Conservation (phyloP, 1,140 invertebrate species). For the Drosophila cardini region DNA sequence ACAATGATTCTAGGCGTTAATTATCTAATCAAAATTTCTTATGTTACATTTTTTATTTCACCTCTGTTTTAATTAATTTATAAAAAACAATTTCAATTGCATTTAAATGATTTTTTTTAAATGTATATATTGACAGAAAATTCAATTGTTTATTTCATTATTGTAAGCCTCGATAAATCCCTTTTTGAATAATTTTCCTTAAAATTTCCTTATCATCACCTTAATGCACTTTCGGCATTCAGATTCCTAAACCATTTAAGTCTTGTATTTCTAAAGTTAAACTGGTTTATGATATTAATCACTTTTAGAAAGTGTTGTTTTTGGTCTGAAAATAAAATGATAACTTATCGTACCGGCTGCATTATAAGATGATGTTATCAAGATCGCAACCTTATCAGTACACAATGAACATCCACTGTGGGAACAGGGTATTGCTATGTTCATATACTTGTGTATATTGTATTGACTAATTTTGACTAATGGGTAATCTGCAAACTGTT, state of each 20-base stretch:
- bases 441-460: too few relatives aligned
- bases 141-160: not conserved
- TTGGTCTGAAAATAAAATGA: not conserved
- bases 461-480: too few relatives aligned
- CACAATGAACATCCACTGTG: not conserved
- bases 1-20: too few relatives aligned
- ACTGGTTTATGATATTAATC: not conserved
- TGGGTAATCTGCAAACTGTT: too few relatives aligned
- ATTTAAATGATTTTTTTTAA: not conserved
- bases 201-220: not conserved
- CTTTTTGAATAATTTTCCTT: not conserved
- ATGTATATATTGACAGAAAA: not conserved
- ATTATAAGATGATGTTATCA: not conserved
- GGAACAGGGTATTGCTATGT: too few relatives aligned
- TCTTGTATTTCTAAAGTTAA: not conserved
- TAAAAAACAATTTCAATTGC: not conserved
- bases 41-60: too few relatives aligned
- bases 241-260: not conserved
- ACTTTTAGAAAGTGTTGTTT: not conserved
- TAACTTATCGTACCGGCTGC: not conserved
- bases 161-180: too few relatives aligned
- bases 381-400: not conserved
- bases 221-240: not conserved
- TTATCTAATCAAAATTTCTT: too few relatives aligned
- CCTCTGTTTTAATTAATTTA: too few relatives aligned